Base-by-base conservation (phyloP, 1,140 invertebrate genomes). In the Subanguina moxae region DNA sequence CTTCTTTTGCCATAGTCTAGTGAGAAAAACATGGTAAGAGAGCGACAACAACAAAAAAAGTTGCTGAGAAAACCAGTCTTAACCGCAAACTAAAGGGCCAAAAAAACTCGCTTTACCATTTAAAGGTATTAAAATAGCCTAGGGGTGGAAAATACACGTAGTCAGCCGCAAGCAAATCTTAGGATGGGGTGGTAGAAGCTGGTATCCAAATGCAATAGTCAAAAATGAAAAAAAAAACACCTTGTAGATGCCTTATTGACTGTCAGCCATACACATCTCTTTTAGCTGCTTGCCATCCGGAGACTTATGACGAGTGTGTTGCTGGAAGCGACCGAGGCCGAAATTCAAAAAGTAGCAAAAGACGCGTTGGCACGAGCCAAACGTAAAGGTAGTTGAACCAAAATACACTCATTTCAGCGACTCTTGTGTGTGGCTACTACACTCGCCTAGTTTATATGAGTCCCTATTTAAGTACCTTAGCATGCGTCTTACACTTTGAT, bases 281-380 rank as follows among this genome's bases (percentile, higher is more conserved):
- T 68, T 64, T 56, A 74, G 72, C n/a, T 77, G 42, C 25, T 46
- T n/a, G 70, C 70, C n/a, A 59, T 75, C 15, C 63, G 71, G 15
- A 73, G 72, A 13, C 27, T 75, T 30, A 75, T 74, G 57, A 77
- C 72, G 15, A 57, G 13, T 13, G 73, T 75, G 8, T 61, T 75
- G 57, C 42, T 75, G 15, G 66, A 70, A 32, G 70, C 76, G 8
- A 67, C 73, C 1, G 57, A 77, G n/a, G 15, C 30, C 19, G 75
- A 77, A 62, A 65, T 74, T 63, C 21, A 65, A 62, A 27, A 69
- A 46, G 57, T 73, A 19, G 70, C 69, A 19, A 38, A 64, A 5
- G 38, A 71, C 3, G 15, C 32, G n/a, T 43, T 71, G 23, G 42
- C 42, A n/a, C 46, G 65, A 30, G 38, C 23, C 17, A 71, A 71